These are phyloP conservation scores for Eilema depressum DNA, from an alignment of 2,888 invertebrate genomes.

Conservation along the genomic window DNA sequence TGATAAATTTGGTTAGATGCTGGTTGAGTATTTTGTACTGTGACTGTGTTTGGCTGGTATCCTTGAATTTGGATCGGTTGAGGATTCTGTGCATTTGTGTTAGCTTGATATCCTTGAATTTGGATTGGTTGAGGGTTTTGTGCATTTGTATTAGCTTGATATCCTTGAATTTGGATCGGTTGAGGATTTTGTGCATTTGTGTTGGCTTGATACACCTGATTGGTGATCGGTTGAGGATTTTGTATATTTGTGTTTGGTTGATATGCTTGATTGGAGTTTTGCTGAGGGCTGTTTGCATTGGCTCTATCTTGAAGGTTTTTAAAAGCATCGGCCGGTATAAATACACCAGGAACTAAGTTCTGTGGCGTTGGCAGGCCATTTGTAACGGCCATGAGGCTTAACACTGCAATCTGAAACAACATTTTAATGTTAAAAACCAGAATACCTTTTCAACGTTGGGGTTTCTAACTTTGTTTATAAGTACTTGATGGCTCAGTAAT, in stretches of 20 bases:
- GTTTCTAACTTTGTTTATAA: no score
- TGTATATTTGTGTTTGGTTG: constrained; percentile 14
- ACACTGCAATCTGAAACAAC: constrained; percentile 21
- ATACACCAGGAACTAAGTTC: constrained; percentile 58
- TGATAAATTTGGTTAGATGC: constrained; percentile 16
- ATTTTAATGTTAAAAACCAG: background rate
- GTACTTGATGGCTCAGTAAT: no score
- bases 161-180: constrained; percentile 12
- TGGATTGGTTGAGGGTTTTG: constrained; percentile 12
- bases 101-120: constrained; percentile 19
- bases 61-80: constrained; percentile 8
- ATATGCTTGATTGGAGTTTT: constrained; percentile 5
- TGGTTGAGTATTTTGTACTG: constrained; percentile 18
- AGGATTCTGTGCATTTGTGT: constrained; percentile 9
- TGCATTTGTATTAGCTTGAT: constrained; percentile 15
- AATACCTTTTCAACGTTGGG: no score
- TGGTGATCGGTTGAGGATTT: constrained; percentile 7
- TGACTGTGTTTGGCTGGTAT: background rate
- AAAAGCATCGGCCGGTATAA: constrained; percentile 62
- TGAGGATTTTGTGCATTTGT: constrained; percentile 6
- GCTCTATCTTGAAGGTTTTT: constrained; percentile 55
- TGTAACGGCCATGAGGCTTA: constrained; percentile 20
- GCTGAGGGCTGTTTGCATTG: constrained; percentile 32
- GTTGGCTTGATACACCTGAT: constrained; percentile 5
- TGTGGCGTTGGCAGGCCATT: constrained; percentile 24